These are phyloP conservation scores for Coecobrya sp. DNA, from an alignment of 2,888 invertebrate genomes.

Conservation along the genomic window DNA sequence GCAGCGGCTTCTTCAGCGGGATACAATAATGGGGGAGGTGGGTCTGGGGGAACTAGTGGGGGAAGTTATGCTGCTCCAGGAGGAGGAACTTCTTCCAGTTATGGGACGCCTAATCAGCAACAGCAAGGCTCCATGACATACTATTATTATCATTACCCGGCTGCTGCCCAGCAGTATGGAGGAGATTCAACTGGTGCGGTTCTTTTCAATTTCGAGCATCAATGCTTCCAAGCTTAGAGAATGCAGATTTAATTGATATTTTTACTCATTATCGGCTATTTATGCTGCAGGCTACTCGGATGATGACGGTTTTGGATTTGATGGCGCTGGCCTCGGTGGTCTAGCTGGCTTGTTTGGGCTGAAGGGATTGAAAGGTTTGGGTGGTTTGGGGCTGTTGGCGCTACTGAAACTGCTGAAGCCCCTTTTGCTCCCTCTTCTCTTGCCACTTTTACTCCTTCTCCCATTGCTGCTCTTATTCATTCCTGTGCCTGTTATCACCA, in stretches of 20 bases:
- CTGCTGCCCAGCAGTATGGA: conserved; percentile 66
- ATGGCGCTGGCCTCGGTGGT: conserved; percentile 81
- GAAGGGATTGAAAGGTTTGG: conserved; percentile 81
- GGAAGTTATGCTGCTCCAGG: conserved; percentile 62
- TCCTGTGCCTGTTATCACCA: conserved; percentile 85
- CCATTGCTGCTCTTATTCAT: conserved; percentile 85
- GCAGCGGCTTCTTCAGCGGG: conserved; percentile 80
- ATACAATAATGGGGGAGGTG: conserved; percentile 72
- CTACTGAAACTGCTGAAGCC: conserved; percentile 85
- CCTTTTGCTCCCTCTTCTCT: conserved; percentile 82
- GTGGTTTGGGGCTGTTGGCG: conserved; percentile 83
- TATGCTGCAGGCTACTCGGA: conserved; percentile 78
- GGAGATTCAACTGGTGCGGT: conserved; percentile 81
- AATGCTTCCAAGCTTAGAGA: too few relatives aligned
- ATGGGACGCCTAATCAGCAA: conserved; percentile 71
- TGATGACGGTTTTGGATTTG: conserved; percentile 82
- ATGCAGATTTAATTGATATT: neutral
- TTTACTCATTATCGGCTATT: neutral
- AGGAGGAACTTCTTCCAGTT: conserved; percentile 38
- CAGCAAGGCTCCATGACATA: conserved; percentile 85
- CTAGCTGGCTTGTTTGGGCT: conserved; percentile 82
- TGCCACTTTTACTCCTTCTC: conserved; percentile 83
- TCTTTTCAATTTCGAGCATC: neutral
- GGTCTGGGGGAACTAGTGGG: conserved; percentile 40
- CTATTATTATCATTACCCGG: conserved; percentile 85